Evolutionary conservation across 2,113 vertebrate genomes (phyloP).

Genomic region (Butorides virescens): DNA sequence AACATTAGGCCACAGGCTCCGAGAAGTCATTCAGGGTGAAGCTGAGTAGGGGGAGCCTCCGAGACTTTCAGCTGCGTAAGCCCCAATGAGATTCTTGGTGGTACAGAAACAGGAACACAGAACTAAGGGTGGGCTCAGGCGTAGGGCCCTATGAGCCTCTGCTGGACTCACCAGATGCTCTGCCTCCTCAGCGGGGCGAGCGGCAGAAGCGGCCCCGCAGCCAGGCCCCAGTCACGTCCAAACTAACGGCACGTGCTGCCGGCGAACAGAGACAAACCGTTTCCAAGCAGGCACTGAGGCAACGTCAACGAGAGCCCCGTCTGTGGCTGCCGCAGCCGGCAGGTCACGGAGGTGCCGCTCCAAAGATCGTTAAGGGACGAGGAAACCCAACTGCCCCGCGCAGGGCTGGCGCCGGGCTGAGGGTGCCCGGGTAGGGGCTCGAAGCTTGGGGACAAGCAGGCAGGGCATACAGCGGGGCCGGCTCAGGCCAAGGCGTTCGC

Average conservation of each 20-base stretch:
- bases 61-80: rapidly evolving
- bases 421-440: neutral
- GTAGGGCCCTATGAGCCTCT: rapidly evolving
- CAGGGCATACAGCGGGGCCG: neutral
- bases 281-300: neutral
- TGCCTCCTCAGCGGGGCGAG: rapidly evolving
- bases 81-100: neutral
- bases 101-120: neutral
- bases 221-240: neutral
- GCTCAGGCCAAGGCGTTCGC: neutral
- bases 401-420: too few species aligned
- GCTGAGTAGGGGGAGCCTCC: neutral
- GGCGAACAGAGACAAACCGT: rapidly evolving
- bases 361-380: neutral
- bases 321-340: neutral
- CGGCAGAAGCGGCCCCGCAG: rapidly evolving
- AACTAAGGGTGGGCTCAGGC: neutral
- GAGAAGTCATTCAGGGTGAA: neutral
- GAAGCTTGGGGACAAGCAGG: too few species aligned
- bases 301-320: rapidly evolving
- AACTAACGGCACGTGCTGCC: rapidly evolving
- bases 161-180: neutral
- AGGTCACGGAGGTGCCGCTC: too few species aligned
- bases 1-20: neutral
- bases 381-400: neutral